These are phyloP conservation scores for Excalfactoria chinensis DNA, from an alignment of 2,113 vertebrate species.

Conservation along the genomic window DNA sequence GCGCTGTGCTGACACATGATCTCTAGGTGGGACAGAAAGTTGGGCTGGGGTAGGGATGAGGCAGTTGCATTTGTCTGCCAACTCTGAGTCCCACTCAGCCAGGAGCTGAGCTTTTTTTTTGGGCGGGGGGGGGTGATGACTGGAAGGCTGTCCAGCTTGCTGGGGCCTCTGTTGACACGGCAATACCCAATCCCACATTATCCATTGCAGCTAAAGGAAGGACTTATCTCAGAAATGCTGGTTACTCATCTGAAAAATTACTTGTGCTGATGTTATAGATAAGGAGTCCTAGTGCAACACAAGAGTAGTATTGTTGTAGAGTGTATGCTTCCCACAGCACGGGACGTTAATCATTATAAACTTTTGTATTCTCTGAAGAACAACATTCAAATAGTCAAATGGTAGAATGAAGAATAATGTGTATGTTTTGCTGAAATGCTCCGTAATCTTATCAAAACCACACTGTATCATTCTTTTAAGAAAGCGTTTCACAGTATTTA, in stretches of 20 bases:
- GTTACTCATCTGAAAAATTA: slow-evolving; percentile 74
- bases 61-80: background rate
- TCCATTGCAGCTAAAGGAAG: slow-evolving; percentile 79
- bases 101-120: background rate
- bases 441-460: slow-evolving; percentile 32
- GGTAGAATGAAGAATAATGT: slow-evolving; percentile 63
- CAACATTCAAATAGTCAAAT: slow-evolving; percentile 25
- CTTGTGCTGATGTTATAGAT: slow-evolving; percentile 67
- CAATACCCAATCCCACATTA: slow-evolving; percentile 67
- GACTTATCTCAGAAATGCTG: slow-evolving; percentile 70
- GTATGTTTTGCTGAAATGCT: slow-evolving; percentile 54
- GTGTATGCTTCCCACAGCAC: slow-evolving; percentile 61
- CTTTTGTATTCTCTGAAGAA: slow-evolving; percentile 49
- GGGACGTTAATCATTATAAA: slow-evolving; percentile 73
- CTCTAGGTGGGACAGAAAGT: background rate
- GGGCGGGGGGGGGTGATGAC: background rate
- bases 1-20: background rate
- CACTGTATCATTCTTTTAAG: background rate
- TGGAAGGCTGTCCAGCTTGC: background rate
- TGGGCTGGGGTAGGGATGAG: background rate
- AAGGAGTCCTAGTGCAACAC: slow-evolving; percentile 44
- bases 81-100: background rate
- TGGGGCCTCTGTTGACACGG: slow-evolving; percentile 44
- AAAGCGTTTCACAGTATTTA: background rate
- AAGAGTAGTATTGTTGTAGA: slow-evolving; percentile 62